Evolutionary conservation across 2,113 vertebrate species (phyloP).

Genomic region (Hyperoodon ampullatus): DNA sequence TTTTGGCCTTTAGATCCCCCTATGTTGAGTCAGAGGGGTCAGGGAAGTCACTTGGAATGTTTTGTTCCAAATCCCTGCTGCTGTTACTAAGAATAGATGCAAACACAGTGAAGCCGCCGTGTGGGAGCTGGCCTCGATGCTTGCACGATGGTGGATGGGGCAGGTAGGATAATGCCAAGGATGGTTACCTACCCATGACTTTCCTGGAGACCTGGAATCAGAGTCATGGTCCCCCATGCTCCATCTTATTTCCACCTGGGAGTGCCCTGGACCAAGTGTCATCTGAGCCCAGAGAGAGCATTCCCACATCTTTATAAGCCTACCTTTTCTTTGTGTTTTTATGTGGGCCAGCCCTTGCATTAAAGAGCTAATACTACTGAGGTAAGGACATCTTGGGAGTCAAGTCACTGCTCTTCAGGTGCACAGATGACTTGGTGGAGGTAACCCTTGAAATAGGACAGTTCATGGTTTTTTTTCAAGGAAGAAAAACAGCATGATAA

Average conservation of each 20-base stretch:
- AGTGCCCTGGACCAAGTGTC: background rate
- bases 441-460: background rate
- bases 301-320: background rate
- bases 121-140: background rate
- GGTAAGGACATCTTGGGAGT: background rate
- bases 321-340: background rate
- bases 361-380: background rate
- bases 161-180: background rate
- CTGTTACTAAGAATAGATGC: background rate
- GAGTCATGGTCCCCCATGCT: background rate
- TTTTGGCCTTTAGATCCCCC: background rate
- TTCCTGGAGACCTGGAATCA: background rate
- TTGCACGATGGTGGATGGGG: background rate
- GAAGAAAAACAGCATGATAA: background rate
- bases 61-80: slow-evolving; percentile 36
- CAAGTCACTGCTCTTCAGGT: background rate
- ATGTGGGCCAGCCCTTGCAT: background rate
- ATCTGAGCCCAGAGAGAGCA: background rate
- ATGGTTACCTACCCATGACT: background rate
- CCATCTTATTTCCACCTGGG: background rate
- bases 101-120: background rate
- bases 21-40: background rate
- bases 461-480: background rate
- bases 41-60: background rate
- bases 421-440: background rate